Conservation (phyloP, 2,888 invertebrate species). For the Clistopyga incitator region DNA sequence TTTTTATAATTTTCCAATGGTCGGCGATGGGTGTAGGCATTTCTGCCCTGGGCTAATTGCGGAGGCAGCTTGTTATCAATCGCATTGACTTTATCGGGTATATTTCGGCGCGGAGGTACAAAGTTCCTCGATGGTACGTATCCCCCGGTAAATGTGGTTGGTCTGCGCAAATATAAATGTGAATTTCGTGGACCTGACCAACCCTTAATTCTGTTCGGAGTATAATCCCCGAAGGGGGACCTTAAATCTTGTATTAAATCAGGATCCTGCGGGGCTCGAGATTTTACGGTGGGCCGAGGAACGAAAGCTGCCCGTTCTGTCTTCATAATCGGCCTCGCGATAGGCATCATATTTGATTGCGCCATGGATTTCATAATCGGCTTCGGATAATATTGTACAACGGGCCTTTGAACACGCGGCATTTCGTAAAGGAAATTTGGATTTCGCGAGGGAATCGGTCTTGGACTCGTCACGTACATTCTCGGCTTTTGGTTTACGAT, state of each 20-base stretch:
- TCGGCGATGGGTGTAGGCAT: background rate
- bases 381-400: background rate
- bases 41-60: background rate
- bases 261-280: background rate
- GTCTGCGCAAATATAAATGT: background rate
- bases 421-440: background rate
- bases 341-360: background rate
- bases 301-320: background rate
- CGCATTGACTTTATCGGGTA: background rate
- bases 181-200: background rate
- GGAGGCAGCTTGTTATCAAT: background rate
- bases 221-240: background rate
- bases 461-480: background rate
- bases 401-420: background rate
- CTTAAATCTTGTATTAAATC: background rate
- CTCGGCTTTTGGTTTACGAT: background rate
- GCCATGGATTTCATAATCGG: too few species aligned
- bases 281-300: background rate
- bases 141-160: background rate
- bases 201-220: background rate
- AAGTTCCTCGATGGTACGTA: background rate
- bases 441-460: background rate
- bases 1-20: background rate
- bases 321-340: background rate
- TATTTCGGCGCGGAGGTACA: background rate